Percentiles rank a stretch among this genome's conserved stretches.
These are phyloP conservation scores for Ariolimax columbianus DNA, from an alignment of 2,888 invertebrate species.

Conservation along the genomic window DNA sequence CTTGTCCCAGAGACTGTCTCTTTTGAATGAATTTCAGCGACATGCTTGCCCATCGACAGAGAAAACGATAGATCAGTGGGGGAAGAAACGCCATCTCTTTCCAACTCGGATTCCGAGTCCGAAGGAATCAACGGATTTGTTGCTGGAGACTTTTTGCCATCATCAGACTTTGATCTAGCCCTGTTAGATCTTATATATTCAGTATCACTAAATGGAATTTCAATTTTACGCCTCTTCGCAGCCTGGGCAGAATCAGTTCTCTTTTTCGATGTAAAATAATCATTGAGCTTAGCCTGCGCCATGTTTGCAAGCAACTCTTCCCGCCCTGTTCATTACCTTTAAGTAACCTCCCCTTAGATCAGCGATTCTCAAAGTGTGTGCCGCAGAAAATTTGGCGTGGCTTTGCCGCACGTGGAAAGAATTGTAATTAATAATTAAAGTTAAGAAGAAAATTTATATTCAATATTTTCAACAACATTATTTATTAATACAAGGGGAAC, in stretches of 20 bases:
- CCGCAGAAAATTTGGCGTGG: too few species aligned
- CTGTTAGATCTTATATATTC: not conserved
- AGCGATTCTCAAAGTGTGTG: too few species aligned
- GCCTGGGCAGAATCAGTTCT: conserved; percentile 61
- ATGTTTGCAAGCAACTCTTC: conserved; percentile 63
- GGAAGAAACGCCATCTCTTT: not conserved
- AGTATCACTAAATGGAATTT: conserved; percentile 52
- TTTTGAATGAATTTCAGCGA: not conserved
- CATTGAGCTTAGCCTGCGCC: conserved; percentile 71
- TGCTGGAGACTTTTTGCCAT: conserved; percentile 13
- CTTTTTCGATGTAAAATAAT: conserved; percentile 71
- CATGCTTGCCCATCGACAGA: not conserved
- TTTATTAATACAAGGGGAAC: too few species aligned
- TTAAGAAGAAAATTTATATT: too few species aligned
- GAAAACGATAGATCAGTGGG: not conserved
- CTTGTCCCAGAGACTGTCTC: not conserved
- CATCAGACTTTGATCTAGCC: conserved; percentile 7
- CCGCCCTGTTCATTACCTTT: not conserved
- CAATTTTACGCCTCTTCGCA: conserved; percentile 71
- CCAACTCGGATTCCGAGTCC: not conserved
- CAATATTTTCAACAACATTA: too few species aligned
- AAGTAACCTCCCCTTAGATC: too few species aligned
- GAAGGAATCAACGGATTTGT: not conserved
- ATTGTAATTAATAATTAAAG: too few species aligned
- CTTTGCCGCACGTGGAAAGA: too few species aligned